phyloP scores from a whole-genome alignment of 2,888 invertebrate genomes.

The Nomada fucata region DNA sequence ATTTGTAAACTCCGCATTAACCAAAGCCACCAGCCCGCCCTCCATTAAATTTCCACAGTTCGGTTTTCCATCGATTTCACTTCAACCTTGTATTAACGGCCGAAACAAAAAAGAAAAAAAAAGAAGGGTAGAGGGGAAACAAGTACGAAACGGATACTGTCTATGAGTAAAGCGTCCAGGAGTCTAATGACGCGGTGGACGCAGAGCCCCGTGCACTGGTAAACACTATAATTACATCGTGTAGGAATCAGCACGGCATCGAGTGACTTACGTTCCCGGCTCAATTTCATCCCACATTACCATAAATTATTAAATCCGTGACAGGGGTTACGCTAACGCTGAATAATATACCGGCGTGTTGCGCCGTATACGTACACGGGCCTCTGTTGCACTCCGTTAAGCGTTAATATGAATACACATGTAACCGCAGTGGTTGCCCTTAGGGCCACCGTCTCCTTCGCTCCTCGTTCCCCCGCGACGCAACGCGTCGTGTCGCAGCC shows the following conservation, averaged over 20 bases:
- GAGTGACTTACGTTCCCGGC: constrained; percentile 24
- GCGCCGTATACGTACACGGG: not conserved
- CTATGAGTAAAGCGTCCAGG: not conserved
- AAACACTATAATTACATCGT: constrained; percentile 29
- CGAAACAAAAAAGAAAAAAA: too few relatives aligned
- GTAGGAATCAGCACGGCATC: constrained; percentile 32
- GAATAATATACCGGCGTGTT: constrained; percentile 26
- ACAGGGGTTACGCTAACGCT: constrained; percentile 28
- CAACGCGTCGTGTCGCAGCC: constrained; percentile 2
- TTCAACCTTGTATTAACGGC: not conserved
- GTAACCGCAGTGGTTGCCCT: constrained; percentile 26
- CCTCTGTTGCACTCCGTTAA: constrained; percentile 46
- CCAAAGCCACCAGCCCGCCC: not conserved
- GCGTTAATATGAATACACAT: constrained; percentile 66
- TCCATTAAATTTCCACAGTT: not conserved
- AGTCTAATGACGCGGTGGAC: not conserved
- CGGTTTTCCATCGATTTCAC: constrained; percentile 1
- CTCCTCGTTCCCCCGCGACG: too few relatives aligned
- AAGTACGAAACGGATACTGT: not conserved
- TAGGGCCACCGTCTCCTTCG: constrained; percentile 11
- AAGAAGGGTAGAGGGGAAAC: not conserved
- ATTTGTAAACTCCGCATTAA: too few relatives aligned
- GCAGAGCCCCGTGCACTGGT: not conserved
- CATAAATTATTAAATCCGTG: constrained; percentile 36
- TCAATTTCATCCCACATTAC: constrained; percentile 30